A percentile compares a stretch with the other conserved stretches of the same genome.
phyloP scores from a whole-genome alignment of 2,888 invertebrate genomes.

The Cataglyphis rosenhaueri region DNA sequence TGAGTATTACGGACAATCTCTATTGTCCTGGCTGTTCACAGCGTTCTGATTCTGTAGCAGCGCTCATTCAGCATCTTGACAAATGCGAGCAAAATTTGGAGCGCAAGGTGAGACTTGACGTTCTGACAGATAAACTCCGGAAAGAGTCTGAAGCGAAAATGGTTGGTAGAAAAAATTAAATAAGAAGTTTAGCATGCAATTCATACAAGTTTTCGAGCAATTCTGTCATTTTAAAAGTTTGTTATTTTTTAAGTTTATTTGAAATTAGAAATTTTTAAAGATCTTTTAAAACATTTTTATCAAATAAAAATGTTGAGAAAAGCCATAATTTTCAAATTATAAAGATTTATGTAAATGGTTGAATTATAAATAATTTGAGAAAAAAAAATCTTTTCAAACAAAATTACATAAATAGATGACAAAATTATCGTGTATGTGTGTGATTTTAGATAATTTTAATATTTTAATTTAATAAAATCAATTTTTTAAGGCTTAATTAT shows the following conservation, averaged over 20 bases:
- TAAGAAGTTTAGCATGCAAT: neutral
- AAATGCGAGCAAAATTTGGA: conserved; percentile 69
- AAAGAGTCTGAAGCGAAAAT: conserved; percentile 48
- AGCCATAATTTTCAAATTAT: too few species aligned
- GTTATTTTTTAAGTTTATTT: neutral
- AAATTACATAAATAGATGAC: too few species aligned
- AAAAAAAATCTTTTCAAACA: neutral
- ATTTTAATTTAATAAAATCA: too few species aligned
- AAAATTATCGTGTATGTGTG: too few species aligned
- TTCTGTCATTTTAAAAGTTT: neutral
- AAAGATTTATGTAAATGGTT: too few species aligned
- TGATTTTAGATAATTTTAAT: too few species aligned
- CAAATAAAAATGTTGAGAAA: too few species aligned
- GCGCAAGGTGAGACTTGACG: conserved; percentile 61
- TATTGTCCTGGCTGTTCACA: conserved; percentile 88
- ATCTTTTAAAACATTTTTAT: too few species aligned
- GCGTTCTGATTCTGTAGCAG: conserved; percentile 86
- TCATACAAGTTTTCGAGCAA: neutral
- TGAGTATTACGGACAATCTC: conserved; percentile 87
- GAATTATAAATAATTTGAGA: too few species aligned
- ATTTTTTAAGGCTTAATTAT: too few species aligned
- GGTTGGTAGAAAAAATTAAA: conserved; percentile 55
- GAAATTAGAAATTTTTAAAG: neutral
- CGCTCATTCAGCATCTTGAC: conserved; percentile 88
- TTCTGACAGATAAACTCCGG: conserved; percentile 38